phyloP scores from a whole-genome alignment of 2,113 vertebrate species.

The Spilogale gracilis region DNA sequence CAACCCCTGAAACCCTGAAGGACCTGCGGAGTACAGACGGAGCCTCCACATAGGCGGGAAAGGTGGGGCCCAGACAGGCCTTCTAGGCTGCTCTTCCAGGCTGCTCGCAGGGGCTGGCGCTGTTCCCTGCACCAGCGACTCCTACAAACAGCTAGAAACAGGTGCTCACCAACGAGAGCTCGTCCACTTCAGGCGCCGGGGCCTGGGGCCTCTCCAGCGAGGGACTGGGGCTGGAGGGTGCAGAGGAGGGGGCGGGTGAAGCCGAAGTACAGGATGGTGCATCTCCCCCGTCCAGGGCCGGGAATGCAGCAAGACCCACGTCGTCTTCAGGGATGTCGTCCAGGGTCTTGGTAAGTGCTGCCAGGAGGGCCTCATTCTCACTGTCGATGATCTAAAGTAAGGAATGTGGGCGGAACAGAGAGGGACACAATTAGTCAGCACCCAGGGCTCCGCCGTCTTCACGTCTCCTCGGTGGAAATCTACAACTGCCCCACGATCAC shows the following conservation, averaged over 20 bases:
- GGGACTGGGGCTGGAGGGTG: slow-evolving; percentile 82
- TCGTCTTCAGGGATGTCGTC: slow-evolving; percentile 96
- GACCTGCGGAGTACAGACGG: not conserved
- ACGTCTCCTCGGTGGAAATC: rapidly evolving
- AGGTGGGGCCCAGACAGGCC: not conserved
- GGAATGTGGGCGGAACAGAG: not conserved
- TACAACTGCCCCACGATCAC: rapidly evolving
- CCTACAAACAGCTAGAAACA: slow-evolving; percentile 89
- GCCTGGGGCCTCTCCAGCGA: slow-evolving; percentile 82
- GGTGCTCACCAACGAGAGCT: slow-evolving; percentile 97
- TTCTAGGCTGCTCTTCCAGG: not conserved
- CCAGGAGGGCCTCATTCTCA: slow-evolving; percentile 97
- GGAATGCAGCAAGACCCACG: slow-evolving; percentile 94
- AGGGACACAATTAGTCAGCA: not conserved
- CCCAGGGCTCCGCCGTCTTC: not conserved
- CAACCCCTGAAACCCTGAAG: not conserved
- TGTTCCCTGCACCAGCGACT: slow-evolving; percentile 83
- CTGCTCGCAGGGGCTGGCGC: not conserved
- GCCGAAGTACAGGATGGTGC: slow-evolving; percentile 87
- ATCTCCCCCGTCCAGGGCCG: slow-evolving; percentile 92
- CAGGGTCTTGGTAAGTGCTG: slow-evolving; percentile 96
- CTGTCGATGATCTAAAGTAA: slow-evolving; percentile 92
- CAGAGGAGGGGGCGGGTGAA: slow-evolving; percentile 87
- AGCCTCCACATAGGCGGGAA: not conserved
- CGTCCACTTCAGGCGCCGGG: slow-evolving; percentile 92